Evolutionary conservation across 2,888 invertebrate genomes (phyloP).

Genomic region (Drosophila austrosaltans): DNA sequence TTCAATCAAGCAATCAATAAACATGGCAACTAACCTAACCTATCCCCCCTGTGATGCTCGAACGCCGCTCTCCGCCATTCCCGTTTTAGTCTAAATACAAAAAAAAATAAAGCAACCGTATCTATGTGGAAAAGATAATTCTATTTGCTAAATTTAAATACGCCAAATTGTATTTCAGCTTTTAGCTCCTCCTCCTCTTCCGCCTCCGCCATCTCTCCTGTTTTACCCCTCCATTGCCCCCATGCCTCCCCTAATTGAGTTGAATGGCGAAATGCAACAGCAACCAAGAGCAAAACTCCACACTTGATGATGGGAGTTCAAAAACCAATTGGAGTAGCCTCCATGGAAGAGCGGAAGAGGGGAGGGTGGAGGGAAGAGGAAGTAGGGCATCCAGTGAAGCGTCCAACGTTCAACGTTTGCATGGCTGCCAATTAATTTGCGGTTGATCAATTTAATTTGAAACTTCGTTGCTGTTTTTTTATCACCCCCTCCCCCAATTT

Average conservation of each 20-base stretch:
- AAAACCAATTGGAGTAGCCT: not conserved
- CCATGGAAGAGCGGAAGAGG: not conserved
- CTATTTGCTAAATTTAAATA: conserved; percentile 77
- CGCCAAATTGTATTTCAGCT: conserved; percentile 71
- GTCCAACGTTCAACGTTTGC: conserved; percentile 68
- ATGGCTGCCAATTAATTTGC: conserved; percentile 83
- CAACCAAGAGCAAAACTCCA: conserved; percentile 30
- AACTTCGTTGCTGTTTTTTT: conserved; percentile 56
- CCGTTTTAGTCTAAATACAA: not conserved
- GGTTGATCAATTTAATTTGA: conserved; percentile 83
- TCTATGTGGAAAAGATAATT: conserved; percentile 49
- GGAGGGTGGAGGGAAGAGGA: not conserved
- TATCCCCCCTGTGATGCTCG: conserved; percentile 21
- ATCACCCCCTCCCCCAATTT: no score
- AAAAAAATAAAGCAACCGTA: not conserved
- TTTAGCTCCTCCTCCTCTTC: conserved; percentile 20
- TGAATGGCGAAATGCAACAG: conserved; percentile 53
- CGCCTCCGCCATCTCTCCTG: not conserved
- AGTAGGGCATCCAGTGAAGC: conserved; percentile 38
- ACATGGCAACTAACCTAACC: conserved; percentile 69
- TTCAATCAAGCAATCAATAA: conserved; percentile 78
- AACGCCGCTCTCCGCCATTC: not conserved
- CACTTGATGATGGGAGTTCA: conserved; percentile 29
- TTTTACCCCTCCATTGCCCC: not conserved
- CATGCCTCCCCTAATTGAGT: conserved; percentile 70